Percentiles rank a stretch among this genome's conserved stretches.
Conservation (phyloP, 2,888 invertebrate species). For the Eupithecia subfuscata region DNA sequence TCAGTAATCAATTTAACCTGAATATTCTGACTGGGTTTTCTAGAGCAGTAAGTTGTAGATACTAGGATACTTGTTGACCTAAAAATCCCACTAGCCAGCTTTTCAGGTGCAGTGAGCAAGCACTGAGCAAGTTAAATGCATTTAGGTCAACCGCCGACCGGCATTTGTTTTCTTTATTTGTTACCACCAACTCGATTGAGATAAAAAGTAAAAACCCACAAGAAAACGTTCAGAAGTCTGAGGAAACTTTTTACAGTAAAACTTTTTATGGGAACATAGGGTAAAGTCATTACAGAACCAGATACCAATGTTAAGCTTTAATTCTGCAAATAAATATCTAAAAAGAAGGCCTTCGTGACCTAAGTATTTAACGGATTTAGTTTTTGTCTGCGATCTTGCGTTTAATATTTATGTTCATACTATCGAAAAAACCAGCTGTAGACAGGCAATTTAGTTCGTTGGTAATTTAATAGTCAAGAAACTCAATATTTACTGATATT, state of each 20-base stretch:
- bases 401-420: neutral
- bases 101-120: neutral
- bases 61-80: neutral
- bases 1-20: neutral
- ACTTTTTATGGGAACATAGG: neutral
- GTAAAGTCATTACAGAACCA: neutral
- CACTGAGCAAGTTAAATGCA: slow-evolving; percentile 1
- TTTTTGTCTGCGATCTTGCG: neutral
- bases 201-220: neutral
- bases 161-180: neutral
- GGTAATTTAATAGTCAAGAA: slow-evolving; percentile 15
- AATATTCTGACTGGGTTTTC: neutral
- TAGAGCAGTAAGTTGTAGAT: neutral
- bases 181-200: neutral
- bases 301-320: neutral
- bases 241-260: neutral
- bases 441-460: neutral
- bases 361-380: neutral
- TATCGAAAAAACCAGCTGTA: neutral
- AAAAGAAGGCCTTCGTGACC: neutral
- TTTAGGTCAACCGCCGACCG: neutral
- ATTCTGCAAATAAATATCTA: neutral
- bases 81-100: neutral
- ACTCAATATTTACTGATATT: slow-evolving; percentile 37
- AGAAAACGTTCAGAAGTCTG: neutral